These are phyloP conservation scores for Sialis lutaria DNA, from an alignment of 2,888 invertebrate species.

Conservation along the genomic window DNA sequence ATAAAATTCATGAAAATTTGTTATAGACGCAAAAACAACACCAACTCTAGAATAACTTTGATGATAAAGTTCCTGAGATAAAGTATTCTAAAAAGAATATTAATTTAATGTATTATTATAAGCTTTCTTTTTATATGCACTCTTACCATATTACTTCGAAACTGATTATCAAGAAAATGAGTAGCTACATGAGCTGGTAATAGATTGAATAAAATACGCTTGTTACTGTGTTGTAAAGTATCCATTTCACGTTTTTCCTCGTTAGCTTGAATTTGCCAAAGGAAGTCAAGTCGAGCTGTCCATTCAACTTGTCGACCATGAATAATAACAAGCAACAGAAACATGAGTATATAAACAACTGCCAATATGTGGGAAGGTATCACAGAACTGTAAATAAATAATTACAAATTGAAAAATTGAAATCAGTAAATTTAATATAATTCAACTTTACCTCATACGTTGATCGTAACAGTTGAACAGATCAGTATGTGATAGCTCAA, in stretches of 20 bases:
- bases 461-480: slow-evolving; percentile 70
- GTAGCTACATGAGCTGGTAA: slow-evolving; percentile 83
- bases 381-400: slow-evolving; percentile 31
- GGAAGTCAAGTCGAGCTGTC: slow-evolving; percentile 70
- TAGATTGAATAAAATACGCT: slow-evolving; percentile 74
- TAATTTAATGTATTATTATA: too few species aligned
- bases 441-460: slow-evolving; percentile 42
- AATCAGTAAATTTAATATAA: slow-evolving; percentile 17
- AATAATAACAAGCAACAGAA: slow-evolving; percentile 65
- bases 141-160: slow-evolving; percentile 67
- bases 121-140: too few species aligned
- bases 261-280: slow-evolving; percentile 72
- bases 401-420: slow-evolving; percentile 14
- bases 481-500: slow-evolving; percentile 62
- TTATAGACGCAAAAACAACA: slow-evolving; percentile 82
- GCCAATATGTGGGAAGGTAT: slow-evolving; percentile 65
- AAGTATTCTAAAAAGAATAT: slow-evolving; percentile 29
- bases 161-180: slow-evolving; percentile 80
- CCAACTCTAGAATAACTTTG: slow-evolving; percentile 83
- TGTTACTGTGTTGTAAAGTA: slow-evolving; percentile 77
- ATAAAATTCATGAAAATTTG: slow-evolving; percentile 89
- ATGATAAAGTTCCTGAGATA: slow-evolving; percentile 74
- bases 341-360: slow-evolving; percentile 63
- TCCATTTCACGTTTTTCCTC: slow-evolving; percentile 89
- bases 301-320: slow-evolving; percentile 80